Conservation (phyloP, 2,797 vertebrate species). For the Onychomys arenicola region DNA sequence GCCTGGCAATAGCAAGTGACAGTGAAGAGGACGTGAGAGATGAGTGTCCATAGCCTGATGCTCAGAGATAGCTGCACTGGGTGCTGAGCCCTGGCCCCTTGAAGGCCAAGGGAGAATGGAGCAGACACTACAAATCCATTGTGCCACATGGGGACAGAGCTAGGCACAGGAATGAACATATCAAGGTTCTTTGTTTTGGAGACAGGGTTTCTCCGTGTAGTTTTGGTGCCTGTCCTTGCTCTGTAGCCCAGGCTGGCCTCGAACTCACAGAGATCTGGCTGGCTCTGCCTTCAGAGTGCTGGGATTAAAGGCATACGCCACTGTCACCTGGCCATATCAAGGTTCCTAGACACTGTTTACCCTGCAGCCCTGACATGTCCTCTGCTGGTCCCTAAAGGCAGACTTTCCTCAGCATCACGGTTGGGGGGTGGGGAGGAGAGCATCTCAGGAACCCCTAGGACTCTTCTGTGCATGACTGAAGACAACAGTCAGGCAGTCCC, state of each 20-base stretch:
- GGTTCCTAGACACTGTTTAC: neutral
- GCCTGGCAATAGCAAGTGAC: slow-evolving; percentile 91
- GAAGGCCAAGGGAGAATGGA: neutral
- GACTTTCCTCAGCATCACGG: neutral
- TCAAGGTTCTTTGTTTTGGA: too few species aligned
- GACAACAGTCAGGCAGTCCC: neutral
- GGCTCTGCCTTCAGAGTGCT: too few species aligned
- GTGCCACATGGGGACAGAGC: neutral
- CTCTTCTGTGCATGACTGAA: slow-evolving; percentile 12
- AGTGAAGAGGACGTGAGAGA: slow-evolving; percentile 86
- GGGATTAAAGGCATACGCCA: too few species aligned
- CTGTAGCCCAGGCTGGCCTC: too few species aligned
- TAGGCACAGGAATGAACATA: neutral
- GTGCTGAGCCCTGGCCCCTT: neutral
- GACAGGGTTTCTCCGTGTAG: too few species aligned
- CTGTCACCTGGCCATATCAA: too few species aligned
- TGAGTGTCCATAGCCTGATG: slow-evolving; percentile 67
- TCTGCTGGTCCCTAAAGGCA: slow-evolving; percentile 14
- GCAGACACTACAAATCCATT: neutral
- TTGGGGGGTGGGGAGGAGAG: too few species aligned
- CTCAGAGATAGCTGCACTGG: neutral
- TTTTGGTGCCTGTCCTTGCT: too few species aligned
- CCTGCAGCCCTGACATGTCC: neutral
- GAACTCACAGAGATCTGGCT: too few species aligned
- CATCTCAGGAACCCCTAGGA: neutral